A percentile compares a stretch with the other conserved stretches of the same genome.
These are phyloP conservation scores for Meliscaeva auricollis DNA, from an alignment of 2,888 invertebrate species.

Conservation along the genomic window DNA sequence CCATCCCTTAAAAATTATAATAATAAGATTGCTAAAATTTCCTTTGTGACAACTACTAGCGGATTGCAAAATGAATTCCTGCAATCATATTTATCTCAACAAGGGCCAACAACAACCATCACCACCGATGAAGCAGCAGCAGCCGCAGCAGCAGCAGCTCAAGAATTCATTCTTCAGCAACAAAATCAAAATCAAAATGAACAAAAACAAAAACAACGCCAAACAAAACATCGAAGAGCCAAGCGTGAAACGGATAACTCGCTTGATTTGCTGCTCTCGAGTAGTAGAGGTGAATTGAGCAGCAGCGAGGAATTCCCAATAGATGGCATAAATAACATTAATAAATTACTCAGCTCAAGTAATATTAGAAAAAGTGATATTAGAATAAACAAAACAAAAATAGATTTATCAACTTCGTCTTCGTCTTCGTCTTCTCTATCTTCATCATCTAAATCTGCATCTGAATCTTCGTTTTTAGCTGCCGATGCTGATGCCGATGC, in stretches of 20 bases:
- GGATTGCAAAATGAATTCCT: slow-evolving; percentile 54
- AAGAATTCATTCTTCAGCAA: too few species aligned
- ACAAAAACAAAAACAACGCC: slow-evolving; percentile 41
- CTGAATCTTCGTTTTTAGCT: slow-evolving; percentile 49
- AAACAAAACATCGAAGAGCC: slow-evolving; percentile 36
- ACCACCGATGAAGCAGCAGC: slow-evolving; percentile 57
- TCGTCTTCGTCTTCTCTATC: slow-evolving; percentile 58
- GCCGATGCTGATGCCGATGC: slow-evolving; percentile 5
- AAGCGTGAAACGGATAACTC: slow-evolving; percentile 60
- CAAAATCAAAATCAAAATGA: slow-evolving; percentile 20
- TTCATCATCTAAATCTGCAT: slow-evolving; percentile 53
- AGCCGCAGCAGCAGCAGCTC: neutral
- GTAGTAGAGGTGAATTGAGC: slow-evolving; percentile 59
- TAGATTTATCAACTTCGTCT: slow-evolving; percentile 61
- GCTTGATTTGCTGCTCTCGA: slow-evolving; percentile 57
- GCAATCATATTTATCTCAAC: slow-evolving; percentile 56
- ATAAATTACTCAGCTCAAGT: slow-evolving; percentile 77
- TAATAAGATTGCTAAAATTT: slow-evolving; percentile 44
- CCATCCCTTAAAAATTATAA: slow-evolving; percentile 46
- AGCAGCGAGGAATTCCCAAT: slow-evolving; percentile 66
- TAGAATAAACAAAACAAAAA: slow-evolving; percentile 78
- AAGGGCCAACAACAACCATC: slow-evolving; percentile 39
- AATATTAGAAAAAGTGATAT: slow-evolving; percentile 79
- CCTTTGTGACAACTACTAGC: slow-evolving; percentile 33
- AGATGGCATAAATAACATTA: slow-evolving; percentile 65